These are phyloP conservation scores for Neocloeon triangulifer DNA, from an alignment of 1,140 invertebrate genomes.

Conservation along the genomic window DNA sequence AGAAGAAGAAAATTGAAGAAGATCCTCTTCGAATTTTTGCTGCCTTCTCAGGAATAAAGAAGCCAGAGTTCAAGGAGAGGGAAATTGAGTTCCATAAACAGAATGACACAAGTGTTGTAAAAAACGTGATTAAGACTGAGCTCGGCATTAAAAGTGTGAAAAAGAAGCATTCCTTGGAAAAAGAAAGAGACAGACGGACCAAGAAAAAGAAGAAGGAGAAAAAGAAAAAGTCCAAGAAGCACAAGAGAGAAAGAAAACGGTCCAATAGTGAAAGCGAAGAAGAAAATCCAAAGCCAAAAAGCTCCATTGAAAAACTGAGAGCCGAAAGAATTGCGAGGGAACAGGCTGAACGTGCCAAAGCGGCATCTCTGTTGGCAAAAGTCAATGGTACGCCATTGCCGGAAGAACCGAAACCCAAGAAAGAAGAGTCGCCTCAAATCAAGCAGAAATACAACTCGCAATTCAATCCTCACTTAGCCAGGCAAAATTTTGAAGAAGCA, in stretches of 20 bases:
- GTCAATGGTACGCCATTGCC: conserved; percentile 23
- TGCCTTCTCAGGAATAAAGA: no score
- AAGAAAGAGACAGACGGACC: conserved; percentile 14
- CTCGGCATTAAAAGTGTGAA: conserved; percentile 9
- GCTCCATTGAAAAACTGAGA: conserved; percentile 42
- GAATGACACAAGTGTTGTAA: no score
- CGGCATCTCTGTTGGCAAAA: conserved; percentile 43
- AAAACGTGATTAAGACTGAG: conserved; percentile 7
- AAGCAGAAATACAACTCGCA: conserved; percentile 73
- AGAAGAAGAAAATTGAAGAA: conserved; percentile 3
- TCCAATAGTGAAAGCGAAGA: conserved; percentile 4
- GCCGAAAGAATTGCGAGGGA: conserved; percentile 60
- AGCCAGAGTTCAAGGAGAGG: conserved; percentile 3
- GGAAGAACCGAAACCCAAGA: conserved; percentile 11
- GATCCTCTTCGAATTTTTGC: no score
- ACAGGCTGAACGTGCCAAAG: conserved; percentile 41
- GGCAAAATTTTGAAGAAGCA: conserved; percentile 40
- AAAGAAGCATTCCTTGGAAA: conserved; percentile 8
- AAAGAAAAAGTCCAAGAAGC: conserved; percentile 14
- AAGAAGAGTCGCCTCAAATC: conserved; percentile 11
- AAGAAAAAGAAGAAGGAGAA: conserved; percentile 20
- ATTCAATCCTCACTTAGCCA: conserved; percentile 71
- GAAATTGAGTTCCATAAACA: no score
- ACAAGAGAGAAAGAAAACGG: conserved; percentile 10
- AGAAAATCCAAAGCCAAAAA: conserved; percentile 16